These are phyloP conservation scores for Norana najaformis DNA, from an alignment of 2,888 invertebrate species.

Conservation along the genomic window DNA sequence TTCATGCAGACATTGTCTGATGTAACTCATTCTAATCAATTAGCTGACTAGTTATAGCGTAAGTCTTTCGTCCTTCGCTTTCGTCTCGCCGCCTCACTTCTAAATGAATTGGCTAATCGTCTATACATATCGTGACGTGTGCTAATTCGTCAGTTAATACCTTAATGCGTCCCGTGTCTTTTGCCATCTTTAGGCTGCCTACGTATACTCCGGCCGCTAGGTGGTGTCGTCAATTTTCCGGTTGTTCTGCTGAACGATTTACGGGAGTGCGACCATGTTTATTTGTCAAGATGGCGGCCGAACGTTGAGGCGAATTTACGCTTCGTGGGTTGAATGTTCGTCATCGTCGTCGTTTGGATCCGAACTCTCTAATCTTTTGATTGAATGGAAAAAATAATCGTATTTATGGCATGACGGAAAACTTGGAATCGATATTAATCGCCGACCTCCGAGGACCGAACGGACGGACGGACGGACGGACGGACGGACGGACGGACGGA, in stretches of 20 bases:
- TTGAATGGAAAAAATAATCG: not conserved
- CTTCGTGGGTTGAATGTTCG: too few species aligned
- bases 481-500: not conserved
- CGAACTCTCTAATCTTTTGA: not conserved
- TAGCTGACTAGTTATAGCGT: not conserved
- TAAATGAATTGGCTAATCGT: not conserved
- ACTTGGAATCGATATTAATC: too few species aligned
- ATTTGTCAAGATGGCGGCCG: not conserved
- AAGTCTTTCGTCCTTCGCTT: not conserved
- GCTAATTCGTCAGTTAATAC: not conserved
- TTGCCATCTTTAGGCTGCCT: not conserved
- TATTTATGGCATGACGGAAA: not conserved
- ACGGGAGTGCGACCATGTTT: not conserved
- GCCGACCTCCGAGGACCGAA: not conserved
- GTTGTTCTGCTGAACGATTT: not conserved
- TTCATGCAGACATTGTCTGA: not conserved
- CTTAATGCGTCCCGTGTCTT: not conserved
- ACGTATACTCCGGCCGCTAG: not conserved
- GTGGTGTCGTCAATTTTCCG: not conserved
- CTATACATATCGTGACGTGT: not conserved
- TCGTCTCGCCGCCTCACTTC: not conserved
- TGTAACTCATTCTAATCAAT: not conserved
- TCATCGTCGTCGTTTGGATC: not conserved
- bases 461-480: not conserved
- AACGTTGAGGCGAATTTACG: not conserved